phyloP scores from a whole-genome alignment of 2,113 vertebrate species.

The Telmatochromis brichardi region DNA sequence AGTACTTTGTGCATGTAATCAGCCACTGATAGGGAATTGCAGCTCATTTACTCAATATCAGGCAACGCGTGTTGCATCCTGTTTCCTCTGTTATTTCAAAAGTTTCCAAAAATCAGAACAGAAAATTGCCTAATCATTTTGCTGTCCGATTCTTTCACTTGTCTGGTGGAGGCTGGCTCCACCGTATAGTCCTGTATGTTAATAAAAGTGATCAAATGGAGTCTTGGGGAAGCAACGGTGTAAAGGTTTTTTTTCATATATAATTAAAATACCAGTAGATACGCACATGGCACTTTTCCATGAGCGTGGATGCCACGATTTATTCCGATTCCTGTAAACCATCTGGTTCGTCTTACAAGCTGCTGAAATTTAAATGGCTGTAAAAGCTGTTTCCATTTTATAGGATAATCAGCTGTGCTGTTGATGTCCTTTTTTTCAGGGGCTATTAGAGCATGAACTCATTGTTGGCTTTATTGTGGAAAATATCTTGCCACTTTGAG shows the following conservation, averaged over 20 bases:
- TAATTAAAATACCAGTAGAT: neutral
- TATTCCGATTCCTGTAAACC: neutral
- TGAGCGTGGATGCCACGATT: neutral
- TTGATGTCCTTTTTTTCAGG: neutral
- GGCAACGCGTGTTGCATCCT: neutral
- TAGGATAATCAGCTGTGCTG: neutral
- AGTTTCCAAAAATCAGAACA: neutral
- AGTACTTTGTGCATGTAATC: neutral
- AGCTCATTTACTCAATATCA: neutral
- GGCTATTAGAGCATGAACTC: neutral
- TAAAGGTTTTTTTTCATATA: neutral
- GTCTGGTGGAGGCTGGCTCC: neutral
- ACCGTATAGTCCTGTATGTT: neutral
- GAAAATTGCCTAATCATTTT: neutral
- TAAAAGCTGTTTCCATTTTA: constrained; percentile 39
- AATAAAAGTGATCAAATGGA: neutral
- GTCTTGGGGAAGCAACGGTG: neutral
- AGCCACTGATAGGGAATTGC: neutral
- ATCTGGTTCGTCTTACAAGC: constrained; percentile 37
- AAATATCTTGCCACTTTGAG: neutral
- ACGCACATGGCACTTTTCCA: neutral
- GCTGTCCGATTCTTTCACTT: neutral
- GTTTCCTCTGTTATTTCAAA: neutral
- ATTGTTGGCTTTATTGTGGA: neutral
- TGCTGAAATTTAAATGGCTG: constrained; percentile 9